Evolutionary conservation across 1,140 invertebrate species (phyloP), one percentile per base, ranked within the genome.

Genomic region (Physella acuta): DNA sequence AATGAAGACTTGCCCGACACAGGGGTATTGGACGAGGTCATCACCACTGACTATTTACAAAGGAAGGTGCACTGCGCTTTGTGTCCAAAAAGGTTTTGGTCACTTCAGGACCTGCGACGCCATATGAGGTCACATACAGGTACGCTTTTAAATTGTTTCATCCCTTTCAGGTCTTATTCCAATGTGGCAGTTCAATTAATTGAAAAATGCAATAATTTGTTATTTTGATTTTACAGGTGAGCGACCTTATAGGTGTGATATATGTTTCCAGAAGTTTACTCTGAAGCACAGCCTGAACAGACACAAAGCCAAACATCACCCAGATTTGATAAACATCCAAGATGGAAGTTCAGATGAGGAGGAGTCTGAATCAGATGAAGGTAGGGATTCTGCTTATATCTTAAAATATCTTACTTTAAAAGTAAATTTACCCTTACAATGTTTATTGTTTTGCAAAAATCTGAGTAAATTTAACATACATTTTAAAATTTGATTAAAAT

Each of bases 231-330:
- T 70, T 75, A 11, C 52, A 84, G 82, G 82, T 60, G 82, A 84
- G 63, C 72, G 78, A 53, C 82, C 82, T 31, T 82, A 82, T 75
- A 79, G 79, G 70, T 84, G 82, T 76, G 77, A 81, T 70, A 75
- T 81, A 16, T 95, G 94, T 79, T 84, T 89, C 16, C 85, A 93
- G 3, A 88, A 91, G 63, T 95, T 95, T 85, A 95, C 93, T 0
- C 85, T 95, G n/a, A 95, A 95, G 77, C 93, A 95, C 85, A 94
- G 92, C 81, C 95, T 95, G 93, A 88, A 95, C 62, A 88, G 94
- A 2, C 94, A 79, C 58, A 44, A 60, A 16, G 70, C 24, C 17
- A 24, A n/a, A 24, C 53, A 33, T 37, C 59, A 72, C 31, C 37
- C 64, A 26, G 74, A 70, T 0, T 70, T 66, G 0, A 66, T 68